Percentiles rank a stretch among this genome's conserved stretches.
Evolutionary conservation across 2,797 vertebrate genomes (phyloP).

Genomic region (Phoeniculus purpureus): DNA sequence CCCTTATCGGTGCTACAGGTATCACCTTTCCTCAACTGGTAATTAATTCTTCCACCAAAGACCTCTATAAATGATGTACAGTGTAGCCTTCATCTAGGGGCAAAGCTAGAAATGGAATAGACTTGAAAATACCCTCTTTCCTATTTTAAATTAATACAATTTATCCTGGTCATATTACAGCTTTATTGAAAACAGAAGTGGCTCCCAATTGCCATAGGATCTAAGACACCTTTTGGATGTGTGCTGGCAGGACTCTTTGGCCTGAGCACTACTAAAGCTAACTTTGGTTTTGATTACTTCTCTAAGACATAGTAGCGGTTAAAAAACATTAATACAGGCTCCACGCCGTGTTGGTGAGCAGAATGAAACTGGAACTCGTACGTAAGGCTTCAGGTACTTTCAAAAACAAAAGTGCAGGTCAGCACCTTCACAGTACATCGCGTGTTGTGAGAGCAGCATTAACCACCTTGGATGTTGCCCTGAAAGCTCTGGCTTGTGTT

Average conservation of each 20-base stretch:
- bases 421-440: background rate
- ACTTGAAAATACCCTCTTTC: background rate
- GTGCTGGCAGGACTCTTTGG: background rate
- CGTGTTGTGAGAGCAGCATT: background rate
- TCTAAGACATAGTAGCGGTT: background rate
- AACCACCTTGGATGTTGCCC: background rate
- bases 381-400: accelerated
- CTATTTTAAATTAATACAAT: background rate
- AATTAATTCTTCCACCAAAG: background rate
- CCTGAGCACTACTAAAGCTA: background rate
- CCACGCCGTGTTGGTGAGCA: background rate
- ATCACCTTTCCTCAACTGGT: background rate
- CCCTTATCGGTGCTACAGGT: background rate
- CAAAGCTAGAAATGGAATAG: background rate
- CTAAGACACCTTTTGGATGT: background rate
- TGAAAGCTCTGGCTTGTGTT: background rate
- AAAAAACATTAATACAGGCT: background rate
- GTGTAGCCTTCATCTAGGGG: background rate
- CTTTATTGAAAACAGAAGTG: background rate
- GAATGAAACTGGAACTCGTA: background rate
- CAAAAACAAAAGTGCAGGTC: background rate
- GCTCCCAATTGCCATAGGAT: background rate
- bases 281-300: background rate
- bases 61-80: background rate
- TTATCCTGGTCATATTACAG: background rate